Evolutionary conservation across 2,797 vertebrate species (phyloP), one percentile per base, ranked within the genome.

Genomic region (Arctocebus calabarensis): DNA sequence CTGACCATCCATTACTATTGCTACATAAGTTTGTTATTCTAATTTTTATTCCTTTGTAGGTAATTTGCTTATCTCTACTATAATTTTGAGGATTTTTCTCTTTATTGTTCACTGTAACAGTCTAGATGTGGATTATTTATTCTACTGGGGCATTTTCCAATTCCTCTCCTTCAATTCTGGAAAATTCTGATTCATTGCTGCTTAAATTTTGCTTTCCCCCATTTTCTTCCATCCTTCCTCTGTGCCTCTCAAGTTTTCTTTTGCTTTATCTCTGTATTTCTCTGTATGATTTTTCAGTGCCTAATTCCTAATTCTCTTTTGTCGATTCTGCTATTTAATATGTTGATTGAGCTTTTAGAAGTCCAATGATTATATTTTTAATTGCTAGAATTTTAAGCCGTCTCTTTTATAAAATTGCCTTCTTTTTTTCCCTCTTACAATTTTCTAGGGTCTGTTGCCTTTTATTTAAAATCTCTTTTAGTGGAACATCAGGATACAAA

Each of bases 131-230:
- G 5, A 55, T 71, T 64, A 52, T 89, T 57, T 88, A 86, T 64
- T 20, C 17, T 84, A 13, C 29, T 64, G 73, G 34, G 45, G 17
- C 59, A 55, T 61, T 93, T 83, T 73, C 82, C 25, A 79, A 16
- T 89, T 86, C 12, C 45, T 62, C 4, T 84, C 22, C 90, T 79
- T 96, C 9, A 71, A 27, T 89, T 93, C n/a, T 96, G 66, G 64
- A 43, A 93, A 66, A 59, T 84, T 91, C 34, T 94, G 2, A 45
- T n/a, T 9, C 4, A 32, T 88, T 84, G 37, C 23, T 79, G 91
- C 81, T 88, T 73, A 66, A 81, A 78, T 83, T 68, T 84, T 74
- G 17, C 12, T 64, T 64, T 85, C 90, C 12, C 1, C 17, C 29
- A n/a, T 79, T 83, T 34, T 94, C 87, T 71, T 40, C 10, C 10